Conservation (phyloP, 2,113 vertebrate genomes). For the Emydura subglobosa region DNA sequence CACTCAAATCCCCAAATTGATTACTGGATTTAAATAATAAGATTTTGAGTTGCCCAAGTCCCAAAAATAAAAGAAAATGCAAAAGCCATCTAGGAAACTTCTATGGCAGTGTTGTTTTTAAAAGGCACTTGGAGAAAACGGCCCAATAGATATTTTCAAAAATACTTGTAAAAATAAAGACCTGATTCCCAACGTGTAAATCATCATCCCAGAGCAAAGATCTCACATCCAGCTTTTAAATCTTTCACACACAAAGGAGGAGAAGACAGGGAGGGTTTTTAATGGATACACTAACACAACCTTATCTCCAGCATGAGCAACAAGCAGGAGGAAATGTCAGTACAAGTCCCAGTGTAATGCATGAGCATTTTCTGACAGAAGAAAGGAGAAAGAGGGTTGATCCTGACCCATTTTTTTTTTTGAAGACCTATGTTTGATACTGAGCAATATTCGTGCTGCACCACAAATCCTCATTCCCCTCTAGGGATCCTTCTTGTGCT, state of each 20-base stretch:
- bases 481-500: not conserved
- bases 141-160: not conserved
- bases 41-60: not conserved
- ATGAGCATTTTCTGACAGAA: not conserved
- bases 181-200: not conserved
- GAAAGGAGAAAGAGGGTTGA: not conserved
- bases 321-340: not conserved
- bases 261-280: not conserved
- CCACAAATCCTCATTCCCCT: not conserved
- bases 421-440: not conserved
- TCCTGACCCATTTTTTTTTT: not conserved
- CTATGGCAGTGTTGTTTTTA: not conserved
- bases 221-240: not conserved
- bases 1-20: not conserved
- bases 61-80: fast-evolving
- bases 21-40: not conserved
- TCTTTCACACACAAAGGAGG: not conserved
- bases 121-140: not conserved
- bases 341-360: not conserved
- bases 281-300: not conserved
- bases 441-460: not conserved
- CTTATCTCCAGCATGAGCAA: not conserved
- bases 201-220: not conserved
- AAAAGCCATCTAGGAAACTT: fast-evolving
- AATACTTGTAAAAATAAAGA: not conserved